Percentiles rank a stretch among this genome's conserved stretches.
Conservation (phyloP, 2,888 invertebrate genomes). For the Caenorhabditis auriculariae region DNA sequence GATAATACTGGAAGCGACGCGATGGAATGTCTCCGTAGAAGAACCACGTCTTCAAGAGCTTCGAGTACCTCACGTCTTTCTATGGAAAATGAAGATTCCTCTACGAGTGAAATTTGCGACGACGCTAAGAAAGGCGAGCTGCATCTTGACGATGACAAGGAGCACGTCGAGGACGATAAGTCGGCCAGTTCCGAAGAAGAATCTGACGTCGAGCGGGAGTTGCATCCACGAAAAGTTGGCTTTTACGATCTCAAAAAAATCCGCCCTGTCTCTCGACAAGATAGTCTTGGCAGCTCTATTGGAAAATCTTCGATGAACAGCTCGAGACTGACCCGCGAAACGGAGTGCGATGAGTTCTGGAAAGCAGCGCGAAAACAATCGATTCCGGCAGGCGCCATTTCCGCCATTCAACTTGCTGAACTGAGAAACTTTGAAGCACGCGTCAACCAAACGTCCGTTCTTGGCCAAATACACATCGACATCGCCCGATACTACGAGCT, state of each 20-base stretch:
- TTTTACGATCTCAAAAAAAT: conserved; percentile 7
- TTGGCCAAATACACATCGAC: conserved; percentile 70
- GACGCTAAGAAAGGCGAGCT: no score
- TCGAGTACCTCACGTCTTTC: no score
- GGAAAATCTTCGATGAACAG: conserved; percentile 33
- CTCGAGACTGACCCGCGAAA: conserved; percentile 42
- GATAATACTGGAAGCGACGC: conserved; percentile 26
- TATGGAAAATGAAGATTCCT: no score
- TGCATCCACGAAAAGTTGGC: no score
- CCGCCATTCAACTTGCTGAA: conserved; percentile 60
- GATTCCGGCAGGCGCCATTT: conserved; percentile 47
- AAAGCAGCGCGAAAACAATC: conserved; percentile 45
- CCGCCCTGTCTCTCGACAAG: conserved; percentile 13
- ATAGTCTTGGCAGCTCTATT: conserved; percentile 21
- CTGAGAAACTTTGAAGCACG: conserved; percentile 5
- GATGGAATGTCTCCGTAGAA: conserved; percentile 39
- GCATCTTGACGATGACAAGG: no score
- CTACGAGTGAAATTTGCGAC: neutral
- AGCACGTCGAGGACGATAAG: no score
- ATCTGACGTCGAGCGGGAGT: no score
- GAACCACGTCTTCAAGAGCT: conserved; percentile 20
- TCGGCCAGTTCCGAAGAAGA: neutral
- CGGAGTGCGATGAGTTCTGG: conserved; percentile 54
- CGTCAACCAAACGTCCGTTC: conserved; percentile 64
- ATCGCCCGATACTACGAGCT: conserved; percentile 70